Base-by-base conservation (phyloP, 2,113 vertebrate genomes). In the Pandion haliaetus region DNA sequence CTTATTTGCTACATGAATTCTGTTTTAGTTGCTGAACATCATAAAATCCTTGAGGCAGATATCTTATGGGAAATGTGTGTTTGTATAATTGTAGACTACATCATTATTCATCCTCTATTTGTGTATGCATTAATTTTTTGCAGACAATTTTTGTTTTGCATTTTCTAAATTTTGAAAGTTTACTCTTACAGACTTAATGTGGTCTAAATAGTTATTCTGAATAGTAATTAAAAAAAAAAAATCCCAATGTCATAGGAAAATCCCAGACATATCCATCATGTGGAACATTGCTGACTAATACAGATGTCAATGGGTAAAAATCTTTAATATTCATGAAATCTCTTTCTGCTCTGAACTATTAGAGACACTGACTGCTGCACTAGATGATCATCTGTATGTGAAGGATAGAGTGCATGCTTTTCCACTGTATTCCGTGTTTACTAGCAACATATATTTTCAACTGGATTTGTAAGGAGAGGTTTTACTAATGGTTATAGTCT, bases 21-120 rank as follows among this genome's bases (percentile, higher is more conserved):
- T 89, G 65, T 50, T 96, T 93, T 87, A 84, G 61, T 82, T 89
- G 57, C 59, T 94, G 94, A 96, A 57, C 61, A 82, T 93, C 55
- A 32, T 96, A 93, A 96, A 96, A 91, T 97, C 81, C 69, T 82
- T 36, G 87, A 96, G 89, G 87, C 87, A 96, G 61, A 69, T 91
- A 85, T 65, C 92, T 93, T 96, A 73, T 32, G 87, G 87, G 89
- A 96, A 72, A 85, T 72, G 31, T 91, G 21, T 82, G 69, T 95
- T 95, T 96, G 44, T 95, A 14, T 94, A 95, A 97, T 91, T 93
- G 57, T 69, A 82, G 70, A 32, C 63, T 63, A 4, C 71, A 67
- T 93, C 2, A 1, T 96, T 94, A 67, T 58, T 95, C 86, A 95
- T 96, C 32, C 69, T 74, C 38, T 59, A 15, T 96, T 82, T 85